A percentile compares a stretch with the other conserved stretches of the same genome.
Evolutionary conservation across 92 coral and sea anemone genomes (phyloP).

Genomic region (Actinernus sp.): DNA sequence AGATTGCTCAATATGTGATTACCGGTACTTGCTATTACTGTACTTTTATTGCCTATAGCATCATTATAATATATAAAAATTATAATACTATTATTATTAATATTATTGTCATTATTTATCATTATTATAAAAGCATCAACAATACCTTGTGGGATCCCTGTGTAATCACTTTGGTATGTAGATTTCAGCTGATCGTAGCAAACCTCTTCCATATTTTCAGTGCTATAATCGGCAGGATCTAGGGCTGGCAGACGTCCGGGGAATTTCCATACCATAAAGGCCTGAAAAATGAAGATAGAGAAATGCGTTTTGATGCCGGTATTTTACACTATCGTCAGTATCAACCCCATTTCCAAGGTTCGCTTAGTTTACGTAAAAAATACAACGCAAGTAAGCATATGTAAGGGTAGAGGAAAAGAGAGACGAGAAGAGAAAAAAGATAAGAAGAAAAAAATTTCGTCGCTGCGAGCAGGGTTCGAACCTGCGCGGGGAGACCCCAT

Average conservation of each 20-base stretch:
- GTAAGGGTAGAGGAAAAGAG: not conserved
- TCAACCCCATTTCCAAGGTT: too few species aligned
- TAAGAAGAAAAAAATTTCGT: not conserved
- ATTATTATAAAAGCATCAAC: too few species aligned
- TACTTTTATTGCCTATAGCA: too few species aligned
- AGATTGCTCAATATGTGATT: too few species aligned
- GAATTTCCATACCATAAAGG: conserved; percentile 92
- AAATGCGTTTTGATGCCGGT: too few species aligned
- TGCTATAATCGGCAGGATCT: conserved; percentile 38
- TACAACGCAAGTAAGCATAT: not conserved
- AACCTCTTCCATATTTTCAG: conserved; percentile 73
- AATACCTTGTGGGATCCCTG: conserved; percentile 94
- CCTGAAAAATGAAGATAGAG: too few species aligned
- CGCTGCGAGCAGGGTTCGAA: conserved; percentile 99
- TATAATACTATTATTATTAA: not conserved
- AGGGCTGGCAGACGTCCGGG: conserved; percentile 62
- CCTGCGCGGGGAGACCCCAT: conserved; percentile 97
- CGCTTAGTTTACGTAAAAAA: too few species aligned
- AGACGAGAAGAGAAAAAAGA: not conserved
- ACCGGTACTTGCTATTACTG: too few species aligned
- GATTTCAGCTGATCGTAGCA: conserved; percentile 76
- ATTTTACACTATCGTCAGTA: too few species aligned
- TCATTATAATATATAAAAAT: not conserved
- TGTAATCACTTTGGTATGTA: conserved; percentile 94
- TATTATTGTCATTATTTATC: not conserved